Base-by-base conservation (phyloP, 1,140 invertebrate genomes). In the Portunus trituberculatus region DNA sequence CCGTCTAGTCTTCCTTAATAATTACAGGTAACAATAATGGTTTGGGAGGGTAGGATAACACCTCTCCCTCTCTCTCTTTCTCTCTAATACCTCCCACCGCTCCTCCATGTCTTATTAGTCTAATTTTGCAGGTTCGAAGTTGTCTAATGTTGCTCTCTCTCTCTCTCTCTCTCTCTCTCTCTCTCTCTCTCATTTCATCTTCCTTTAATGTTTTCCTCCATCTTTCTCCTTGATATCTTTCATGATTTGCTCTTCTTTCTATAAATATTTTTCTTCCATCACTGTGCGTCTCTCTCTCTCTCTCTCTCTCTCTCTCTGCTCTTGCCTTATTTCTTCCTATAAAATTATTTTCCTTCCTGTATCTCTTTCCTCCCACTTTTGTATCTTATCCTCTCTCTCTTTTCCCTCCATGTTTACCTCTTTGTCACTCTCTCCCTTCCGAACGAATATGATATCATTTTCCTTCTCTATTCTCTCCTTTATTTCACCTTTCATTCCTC, bases 91-190 rank as follows among this genome's bases (percentile, higher is more conserved):
- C 39, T 39, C 39, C 6, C 39, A n/a, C n/a, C n/a, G n/a, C n/a
- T n/a, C 39, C 39, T 6, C 39, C 16, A 76, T n/a, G 0, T n/a
- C 67, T 76, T 76, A 76, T 76, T 76, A 76, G 67, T n/a, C 67
- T 76, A n/a, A 76, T 76, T 59, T 76, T n/a, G 67, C 20, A n/a
- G 20, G 67, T 76, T 76, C 16, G 12, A 7, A 2, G 6, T n/a
- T 7, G 67, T n/a, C 67, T 76, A n/a, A n/a, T 76, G 67, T 76
- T 76, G 20, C 67, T 88, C 86, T 88, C 86, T 88, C 32, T 88
- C 86, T 88, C 86, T 88, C 86, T 88, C 86, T 88, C 86, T 88
- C 86, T 88, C 86, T 45, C 86, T 45, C 32, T 88, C 20, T n/a
- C 67, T 25, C 25, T n/a, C 2, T 59, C 52, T 59, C 52, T 59